Evolutionary conservation across 2,888 invertebrate genomes (phyloP).

Genomic region (Andrena bicolor): DNA sequence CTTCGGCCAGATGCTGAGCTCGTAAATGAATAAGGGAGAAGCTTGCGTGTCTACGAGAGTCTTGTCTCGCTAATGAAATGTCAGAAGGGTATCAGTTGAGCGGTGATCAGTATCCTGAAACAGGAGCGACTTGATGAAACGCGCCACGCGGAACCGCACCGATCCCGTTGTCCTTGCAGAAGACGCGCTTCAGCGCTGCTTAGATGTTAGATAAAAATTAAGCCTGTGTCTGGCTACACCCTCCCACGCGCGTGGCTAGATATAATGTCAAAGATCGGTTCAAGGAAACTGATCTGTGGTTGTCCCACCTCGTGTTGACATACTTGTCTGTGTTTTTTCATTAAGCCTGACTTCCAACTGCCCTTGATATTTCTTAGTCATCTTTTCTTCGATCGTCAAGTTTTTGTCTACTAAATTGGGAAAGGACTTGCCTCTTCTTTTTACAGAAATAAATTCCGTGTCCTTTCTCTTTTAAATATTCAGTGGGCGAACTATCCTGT

Average conservation of each 20-base stretch:
- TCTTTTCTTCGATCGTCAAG: background rate
- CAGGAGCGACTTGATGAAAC: conserved; percentile 30
- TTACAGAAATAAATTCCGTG: background rate
- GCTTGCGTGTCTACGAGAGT: background rate
- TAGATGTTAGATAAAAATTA: conserved; percentile 48
- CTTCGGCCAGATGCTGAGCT: background rate
- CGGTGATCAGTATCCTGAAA: conserved; percentile 40
- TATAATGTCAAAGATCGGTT: conserved; percentile 34
- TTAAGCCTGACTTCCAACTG: background rate
- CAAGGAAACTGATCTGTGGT: conserved; percentile 15
- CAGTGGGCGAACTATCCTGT: background rate
- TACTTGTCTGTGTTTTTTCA: conserved; percentile 1
- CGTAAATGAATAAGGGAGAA: background rate
- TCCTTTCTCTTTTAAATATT: conserved; percentile 4
- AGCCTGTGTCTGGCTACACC: conserved; percentile 13
- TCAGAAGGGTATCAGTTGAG: conserved; percentile 43
- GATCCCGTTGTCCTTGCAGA: conserved; percentile 56
- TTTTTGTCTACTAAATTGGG: background rate
- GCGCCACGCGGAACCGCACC: conserved; percentile 49
- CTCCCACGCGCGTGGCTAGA: conserved; percentile 14
- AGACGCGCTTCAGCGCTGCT: conserved; percentile 43
- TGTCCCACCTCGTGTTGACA: background rate
- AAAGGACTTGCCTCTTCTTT: background rate
- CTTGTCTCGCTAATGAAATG: conserved; percentile 27
- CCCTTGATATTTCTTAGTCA: background rate